Evolutionary conservation across 2,797 vertebrate genomes (phyloP), one percentile per base, ranked within the genome.

Genomic region (Pterois miles): DNA sequence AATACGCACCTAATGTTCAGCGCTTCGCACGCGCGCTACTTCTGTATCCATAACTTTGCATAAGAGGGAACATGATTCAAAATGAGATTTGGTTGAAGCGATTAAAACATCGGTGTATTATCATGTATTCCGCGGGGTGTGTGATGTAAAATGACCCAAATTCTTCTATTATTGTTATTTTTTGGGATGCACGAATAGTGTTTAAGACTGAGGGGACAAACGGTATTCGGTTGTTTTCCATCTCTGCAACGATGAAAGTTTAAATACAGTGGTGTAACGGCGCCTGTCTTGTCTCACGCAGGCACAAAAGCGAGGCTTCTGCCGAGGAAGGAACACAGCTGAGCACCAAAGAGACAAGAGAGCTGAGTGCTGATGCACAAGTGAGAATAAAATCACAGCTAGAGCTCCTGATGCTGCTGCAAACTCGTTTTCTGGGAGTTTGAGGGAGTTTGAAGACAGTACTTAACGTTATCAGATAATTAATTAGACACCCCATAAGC

Each of bases 391-490:
- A 84, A 84, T 40, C 74, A 13, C 76, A 50, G 54, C 20, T 6
- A 38, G 63, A 66, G 31, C 81, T 75, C 69, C 78, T 11, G 20
- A 69, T 78, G 86, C 85, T 40, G 75, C 38, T 69, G 67, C 82
- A 71, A 71, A 78, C 82, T 71, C 31, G 11, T 79, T 90, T 80
- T 87, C 81, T 57, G 46, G 83, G 88, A 93, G 78, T 93, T 91
- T 88, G 86, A 89, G 78, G 85, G 85, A 93, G 87, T 92, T 92
- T 89, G 88, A 91, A 84, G 86, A 91, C 89, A 93, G 74, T 93
- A 93, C 89, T 94, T 93, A 93, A 89, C 86, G 88, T 87, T 92
- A 91, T 93, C 92, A 94, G 91, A 93, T 93, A 91, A 94, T 93
- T 94, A 94, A 94, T 92, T 94, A 92, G 89, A 88, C 88, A 88